Percentiles rank a stretch among this genome's conserved stretches.
phyloP scores from a whole-genome alignment of 2,797 vertebrate genomes.

The Acipenser ruthenus region DNA sequence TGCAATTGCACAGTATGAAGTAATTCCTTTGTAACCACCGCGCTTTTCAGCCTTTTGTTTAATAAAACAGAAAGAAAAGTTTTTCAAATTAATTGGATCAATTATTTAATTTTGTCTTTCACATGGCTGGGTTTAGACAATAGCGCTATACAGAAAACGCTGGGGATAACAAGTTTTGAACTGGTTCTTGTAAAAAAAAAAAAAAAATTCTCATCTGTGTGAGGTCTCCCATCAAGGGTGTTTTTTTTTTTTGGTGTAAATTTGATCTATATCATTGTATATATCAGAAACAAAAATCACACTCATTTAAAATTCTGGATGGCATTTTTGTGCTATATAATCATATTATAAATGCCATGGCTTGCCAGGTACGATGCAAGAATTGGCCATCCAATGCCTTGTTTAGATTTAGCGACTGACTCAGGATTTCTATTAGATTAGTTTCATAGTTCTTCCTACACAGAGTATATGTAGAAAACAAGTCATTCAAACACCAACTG shows the following conservation, averaged over 20 bases:
- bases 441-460: no score
- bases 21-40: constrained; percentile 44
- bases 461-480: no score
- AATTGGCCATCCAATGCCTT: no score
- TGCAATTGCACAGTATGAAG: constrained; percentile 44
- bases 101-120: constrained; percentile 57
- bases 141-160: constrained; percentile 35
- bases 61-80: constrained; percentile 14
- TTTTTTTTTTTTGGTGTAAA: background rate
- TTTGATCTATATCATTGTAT: no score
- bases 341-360: no score
- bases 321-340: no score
- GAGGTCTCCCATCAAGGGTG: constrained; percentile 11
- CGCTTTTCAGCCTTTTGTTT: constrained; percentile 35
- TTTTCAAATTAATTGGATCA: constrained; percentile 67
- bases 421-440: no score
- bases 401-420: no score
- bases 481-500: no score
- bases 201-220: constrained; percentile 17
- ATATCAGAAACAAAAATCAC: no score
- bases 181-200: background rate
- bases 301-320: no score
- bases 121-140: constrained; percentile 56
- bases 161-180: constrained; percentile 15
- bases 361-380: no score